phyloP scores from a whole-genome alignment of 2,797 vertebrate genomes.

The Saxicola maurus region DNA sequence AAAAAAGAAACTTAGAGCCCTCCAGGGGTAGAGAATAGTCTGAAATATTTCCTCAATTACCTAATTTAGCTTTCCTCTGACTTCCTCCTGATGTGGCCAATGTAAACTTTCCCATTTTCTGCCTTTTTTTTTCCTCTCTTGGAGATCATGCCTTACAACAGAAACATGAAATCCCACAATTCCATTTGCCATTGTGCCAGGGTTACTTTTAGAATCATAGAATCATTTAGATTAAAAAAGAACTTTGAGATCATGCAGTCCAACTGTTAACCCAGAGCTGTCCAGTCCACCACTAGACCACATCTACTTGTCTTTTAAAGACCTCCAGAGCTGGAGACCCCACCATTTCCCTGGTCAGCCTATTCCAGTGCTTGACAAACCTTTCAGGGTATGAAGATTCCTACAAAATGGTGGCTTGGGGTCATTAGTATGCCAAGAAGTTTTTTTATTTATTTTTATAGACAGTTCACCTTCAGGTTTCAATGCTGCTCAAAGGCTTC shows the following conservation, averaged over 20 bases:
- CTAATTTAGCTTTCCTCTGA: conserved; percentile 32
- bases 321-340: neutral
- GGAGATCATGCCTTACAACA: neutral
- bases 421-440: neutral
- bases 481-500: neutral
- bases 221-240: neutral
- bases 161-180: neutral
- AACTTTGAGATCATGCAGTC: neutral
- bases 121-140: neutral
- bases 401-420: neutral
- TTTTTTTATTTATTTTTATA: neutral
- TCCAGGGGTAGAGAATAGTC: neutral
- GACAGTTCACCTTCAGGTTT: conserved; percentile 17
- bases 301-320: neutral
- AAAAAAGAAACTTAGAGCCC: conserved; percentile 11
- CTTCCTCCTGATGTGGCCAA: conserved; percentile 7
- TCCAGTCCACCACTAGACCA: neutral
- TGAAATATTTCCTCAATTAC: conserved; percentile 35
- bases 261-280: neutral
- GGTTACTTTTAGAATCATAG: neutral
- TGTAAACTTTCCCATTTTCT: conserved; percentile 15
- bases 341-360: neutral
- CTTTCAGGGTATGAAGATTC: neutral
- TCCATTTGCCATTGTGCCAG: neutral
- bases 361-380: neutral